Evolutionary conservation across 2,797 vertebrate species (phyloP), one percentile per base, ranked within the genome.

Genomic region (Cossypha caffra): DNA sequence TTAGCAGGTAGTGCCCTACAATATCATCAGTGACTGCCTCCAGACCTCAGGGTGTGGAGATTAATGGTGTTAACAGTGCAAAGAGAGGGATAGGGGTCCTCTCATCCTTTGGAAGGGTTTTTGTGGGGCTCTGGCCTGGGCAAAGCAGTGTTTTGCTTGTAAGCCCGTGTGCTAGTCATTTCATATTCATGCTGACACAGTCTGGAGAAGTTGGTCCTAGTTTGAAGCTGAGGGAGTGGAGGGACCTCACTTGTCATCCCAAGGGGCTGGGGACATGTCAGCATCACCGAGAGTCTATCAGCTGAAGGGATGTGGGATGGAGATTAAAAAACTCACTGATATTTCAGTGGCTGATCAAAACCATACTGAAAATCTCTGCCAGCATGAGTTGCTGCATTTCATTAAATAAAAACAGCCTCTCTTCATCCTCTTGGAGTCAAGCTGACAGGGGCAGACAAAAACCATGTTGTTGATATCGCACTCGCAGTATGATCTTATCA

Each of bases 401-500:
- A 71, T 96, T 94, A 86, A 88, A 81, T 63, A 43, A 74, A 91
- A 83, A 19, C 86, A 68, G 61, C 17, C 11, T 79, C 58, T 82
- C 18, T 38, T 78, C 62, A 51, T 91, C 59, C n/a, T 33, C 1
- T 35, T 64, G 51, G n/a, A 88, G 37, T 16, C 0, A 0, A 80
- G 47, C 88, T 89, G 95, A 86, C 73, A 80, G 57, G 55, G 51
- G 31, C 84, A 90, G 91, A 42, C 82, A 86, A 68, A 93, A 93
- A 61, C 54, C 81, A 67, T 1, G 3, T 12, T 33, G 25, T 31
- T 73, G 91, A 33, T 90, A 75, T 18, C 58, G 2, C 31, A 24
- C 55, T 93, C 43, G 1, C 0, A 3, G n/a, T 85, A 51, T 1
- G 64, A 90, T 92, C 62, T 78, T 94, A 87, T 83, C 86, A 29